phyloP scores from a whole-genome alignment of 2,888 invertebrate genomes.

The Tineola bisselliella region DNA sequence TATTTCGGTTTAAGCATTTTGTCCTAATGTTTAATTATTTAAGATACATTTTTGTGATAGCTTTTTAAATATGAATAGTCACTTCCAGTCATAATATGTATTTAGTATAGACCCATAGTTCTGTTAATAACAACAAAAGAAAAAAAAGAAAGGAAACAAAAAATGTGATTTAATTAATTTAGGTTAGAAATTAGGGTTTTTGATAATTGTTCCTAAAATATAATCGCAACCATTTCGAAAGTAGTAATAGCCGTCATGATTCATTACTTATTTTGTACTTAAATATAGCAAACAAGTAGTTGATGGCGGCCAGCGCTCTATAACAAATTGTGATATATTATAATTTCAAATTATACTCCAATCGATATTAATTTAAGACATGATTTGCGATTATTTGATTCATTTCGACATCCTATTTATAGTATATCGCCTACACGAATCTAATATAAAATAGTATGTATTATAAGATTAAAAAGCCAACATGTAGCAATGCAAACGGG shows the following conservation, averaged over 20 bases:
- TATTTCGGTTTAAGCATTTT: slow-evolving; percentile 9
- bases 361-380: neutral
- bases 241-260: slow-evolving; percentile 27
- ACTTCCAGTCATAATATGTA: slow-evolving; percentile 68
- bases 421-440: no score
- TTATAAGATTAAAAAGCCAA: no score
- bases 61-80: slow-evolving; percentile 57
- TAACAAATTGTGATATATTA: neutral
- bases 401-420: no score
- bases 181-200: slow-evolving; percentile 17
- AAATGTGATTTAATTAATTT: slow-evolving; percentile 43
- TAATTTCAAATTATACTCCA: neutral
- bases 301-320: slow-evolving; percentile 1
- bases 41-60: slow-evolving; percentile 55
- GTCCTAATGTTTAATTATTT: slow-evolving; percentile 29
- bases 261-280: slow-evolving; percentile 49
- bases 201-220: slow-evolving; percentile 49
- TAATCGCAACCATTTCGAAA: slow-evolving; percentile 40
- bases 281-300: slow-evolving; percentile 28
- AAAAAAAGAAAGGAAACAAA: slow-evolving; percentile 27
- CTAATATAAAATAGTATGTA: no score
- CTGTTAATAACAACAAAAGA: slow-evolving; percentile 38
- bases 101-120: slow-evolving; percentile 41
- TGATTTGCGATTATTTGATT: neutral
- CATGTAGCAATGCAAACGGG: neutral